Evolutionary conservation across 2,888 invertebrate genomes (phyloP), one percentile per base, ranked within the genome.

Genomic region (Bugulina stolonifera): DNA sequence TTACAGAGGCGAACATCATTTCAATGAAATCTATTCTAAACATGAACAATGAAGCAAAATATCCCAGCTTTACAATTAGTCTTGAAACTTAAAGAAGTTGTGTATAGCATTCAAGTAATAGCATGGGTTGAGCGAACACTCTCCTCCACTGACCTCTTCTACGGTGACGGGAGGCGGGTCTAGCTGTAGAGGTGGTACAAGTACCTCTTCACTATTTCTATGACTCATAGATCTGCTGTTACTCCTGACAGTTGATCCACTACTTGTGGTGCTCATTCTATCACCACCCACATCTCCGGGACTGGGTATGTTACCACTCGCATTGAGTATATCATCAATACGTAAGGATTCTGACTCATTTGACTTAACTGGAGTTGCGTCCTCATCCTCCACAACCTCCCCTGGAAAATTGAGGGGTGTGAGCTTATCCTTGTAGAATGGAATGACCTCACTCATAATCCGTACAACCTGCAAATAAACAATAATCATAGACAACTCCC

Each of bases 371-470:
- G 18, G 27, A 10, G 2, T 5, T 25, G 18, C 32, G 2, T 64
- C 32, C 3, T 64, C 64, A 14, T 14, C 64, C 2, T 5, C 10
- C 2, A 10, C 64, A 2, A 32, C 64, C 10, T 2, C 5, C 14
- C 64, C 64, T 2, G 64, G 64, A n/a, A 64, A 64, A 32, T 14
- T 34, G 34, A 64, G 64, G 14, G 64, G 64, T 10, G 64, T 32
- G 32, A 64, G n/a, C 64, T 64, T 25, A 18, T 64, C 64, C 27
- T 64, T 64, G 34, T 64, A 64, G 32, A 64, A 64, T 27, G 64
- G 64, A 2, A 64, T 64, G 5, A 32, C 32, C 27, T 64, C 5
- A 29, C 14, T 27, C 64, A 64, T 32, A 29, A 64, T 32, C n/a
- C 64, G 27, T 14, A 64, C 64, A 25, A 64, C 23, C 55, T 55